Percentiles rank a stretch among this genome's conserved stretches.
Conservation (phyloP, 2,113 vertebrate genomes). For the Ramphastos sulfuratus region DNA sequence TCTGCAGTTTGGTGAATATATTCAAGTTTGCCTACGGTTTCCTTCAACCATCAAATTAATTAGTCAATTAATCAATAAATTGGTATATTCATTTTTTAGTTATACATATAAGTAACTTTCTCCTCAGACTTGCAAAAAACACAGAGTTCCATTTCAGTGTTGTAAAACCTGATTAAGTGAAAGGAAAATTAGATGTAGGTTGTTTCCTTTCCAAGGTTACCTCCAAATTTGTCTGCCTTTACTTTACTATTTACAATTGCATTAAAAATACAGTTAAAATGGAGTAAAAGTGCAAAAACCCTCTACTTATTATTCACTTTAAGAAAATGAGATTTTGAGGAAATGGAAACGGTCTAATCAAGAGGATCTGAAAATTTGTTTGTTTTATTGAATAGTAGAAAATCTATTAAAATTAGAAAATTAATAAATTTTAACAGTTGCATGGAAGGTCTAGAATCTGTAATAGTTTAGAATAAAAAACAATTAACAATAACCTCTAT, state of each 20-base stretch:
- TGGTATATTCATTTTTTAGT: neutral
- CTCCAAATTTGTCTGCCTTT: neutral
- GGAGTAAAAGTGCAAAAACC: rapidly evolving
- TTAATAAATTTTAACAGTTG: neutral
- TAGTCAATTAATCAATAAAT: neutral
- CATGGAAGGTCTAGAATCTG: neutral
- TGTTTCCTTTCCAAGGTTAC: neutral
- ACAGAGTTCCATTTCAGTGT: neutral
- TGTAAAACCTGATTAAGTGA: neutral
- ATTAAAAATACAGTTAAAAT: neutral
- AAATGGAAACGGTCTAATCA: neutral
- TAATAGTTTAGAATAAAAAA: neutral
- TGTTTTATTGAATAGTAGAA: neutral
- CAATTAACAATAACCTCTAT: neutral
- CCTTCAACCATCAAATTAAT: neutral
- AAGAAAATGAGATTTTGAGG: neutral
- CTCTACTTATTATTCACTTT: neutral
- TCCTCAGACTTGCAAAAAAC: neutral
- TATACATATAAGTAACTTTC: neutral
- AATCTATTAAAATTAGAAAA: neutral
- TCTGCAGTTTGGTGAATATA: neutral
- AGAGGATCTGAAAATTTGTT: neutral
- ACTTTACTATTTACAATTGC: neutral
- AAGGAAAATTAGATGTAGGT: neutral
- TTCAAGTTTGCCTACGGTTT: neutral